Conservation (phyloP, 2,888 invertebrate species). For the Thyatira batis region DNA sequence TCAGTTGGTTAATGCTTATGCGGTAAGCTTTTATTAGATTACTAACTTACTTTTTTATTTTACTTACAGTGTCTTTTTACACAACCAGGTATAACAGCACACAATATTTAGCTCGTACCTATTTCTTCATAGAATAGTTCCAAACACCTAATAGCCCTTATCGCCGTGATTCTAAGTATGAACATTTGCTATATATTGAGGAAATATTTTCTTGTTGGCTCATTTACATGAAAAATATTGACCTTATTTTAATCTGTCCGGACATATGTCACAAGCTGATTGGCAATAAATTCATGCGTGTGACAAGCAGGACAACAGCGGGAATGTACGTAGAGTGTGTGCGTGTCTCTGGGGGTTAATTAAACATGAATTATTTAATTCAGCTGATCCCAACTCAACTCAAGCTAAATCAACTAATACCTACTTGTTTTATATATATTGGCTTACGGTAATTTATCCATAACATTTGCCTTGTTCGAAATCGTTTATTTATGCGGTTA, state of each 20-base stretch:
- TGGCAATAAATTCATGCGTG: conserved; percentile 30
- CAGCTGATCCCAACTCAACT: background rate
- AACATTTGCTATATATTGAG: background rate
- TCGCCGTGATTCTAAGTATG: background rate
- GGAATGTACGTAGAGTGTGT: conserved; percentile 25
- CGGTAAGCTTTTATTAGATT: background rate
- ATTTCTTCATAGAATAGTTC: no score
- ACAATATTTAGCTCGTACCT: no score
- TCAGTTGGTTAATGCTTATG: background rate
- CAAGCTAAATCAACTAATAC: background rate
- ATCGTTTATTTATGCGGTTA: conserved; percentile 13
- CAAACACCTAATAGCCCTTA: no score
- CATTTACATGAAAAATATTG: no score
- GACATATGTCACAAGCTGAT: conserved; percentile 33
- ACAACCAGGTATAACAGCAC: no score
- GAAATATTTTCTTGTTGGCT: background rate
- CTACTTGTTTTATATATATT: no score
- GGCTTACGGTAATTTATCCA: conserved; percentile 34
- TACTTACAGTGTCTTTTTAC: no score
- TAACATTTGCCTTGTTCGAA: conserved; percentile 35
- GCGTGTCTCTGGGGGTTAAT: conserved; percentile 19
- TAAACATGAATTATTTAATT: background rate
- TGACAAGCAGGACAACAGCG: conserved; percentile 16
- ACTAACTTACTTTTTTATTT: background rate
- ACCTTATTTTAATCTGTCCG: conserved; percentile 23